Evolutionary conservation across 2,888 invertebrate genomes (phyloP).

Genomic region (Trimorus sp.): DNA sequence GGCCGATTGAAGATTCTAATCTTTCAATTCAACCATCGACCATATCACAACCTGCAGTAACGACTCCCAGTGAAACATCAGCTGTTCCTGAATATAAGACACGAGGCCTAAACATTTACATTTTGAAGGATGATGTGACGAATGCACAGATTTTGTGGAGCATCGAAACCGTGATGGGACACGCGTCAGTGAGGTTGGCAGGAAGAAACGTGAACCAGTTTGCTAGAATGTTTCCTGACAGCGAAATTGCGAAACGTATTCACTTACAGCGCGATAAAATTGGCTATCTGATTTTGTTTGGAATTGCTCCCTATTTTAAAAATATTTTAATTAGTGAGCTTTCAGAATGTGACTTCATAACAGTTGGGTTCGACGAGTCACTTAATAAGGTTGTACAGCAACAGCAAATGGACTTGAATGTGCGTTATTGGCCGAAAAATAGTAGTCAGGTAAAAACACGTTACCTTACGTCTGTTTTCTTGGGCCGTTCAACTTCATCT

Average conservation of each 20-base stretch:
- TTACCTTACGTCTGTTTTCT: constrained; percentile 68
- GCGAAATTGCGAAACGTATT: constrained; percentile 61
- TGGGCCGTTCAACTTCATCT: constrained; percentile 46
- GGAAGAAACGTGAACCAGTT: constrained; percentile 42
- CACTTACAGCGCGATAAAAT: constrained; percentile 64
- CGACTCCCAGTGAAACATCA: no score
- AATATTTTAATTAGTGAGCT: constrained; percentile 13
- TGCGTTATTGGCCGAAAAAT: constrained; percentile 68
- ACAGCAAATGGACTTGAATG: constrained; percentile 70
- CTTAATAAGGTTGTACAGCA: constrained; percentile 67
- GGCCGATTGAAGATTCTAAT: no score
- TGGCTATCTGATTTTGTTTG: constrained; percentile 56
- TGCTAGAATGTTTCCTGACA: constrained; percentile 63
- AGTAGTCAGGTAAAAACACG: constrained; percentile 62
- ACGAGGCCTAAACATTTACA: neutral
- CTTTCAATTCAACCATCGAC: neutral
- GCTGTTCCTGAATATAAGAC: neutral
- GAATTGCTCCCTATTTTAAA: constrained; percentile 30
- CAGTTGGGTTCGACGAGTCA: constrained; percentile 65
- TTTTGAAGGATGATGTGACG: neutral
- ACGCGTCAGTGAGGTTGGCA: constrained; percentile 16
- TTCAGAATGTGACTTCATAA: constrained; percentile 26
- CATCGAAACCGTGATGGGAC: constrained; percentile 13
- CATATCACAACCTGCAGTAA: neutral
- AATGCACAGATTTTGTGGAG: neutral